A percentile compares a stretch with the other conserved stretches of the same genome.
Conservation (phyloP, 2,113 vertebrate species). For the Zosterops japonicus region DNA sequence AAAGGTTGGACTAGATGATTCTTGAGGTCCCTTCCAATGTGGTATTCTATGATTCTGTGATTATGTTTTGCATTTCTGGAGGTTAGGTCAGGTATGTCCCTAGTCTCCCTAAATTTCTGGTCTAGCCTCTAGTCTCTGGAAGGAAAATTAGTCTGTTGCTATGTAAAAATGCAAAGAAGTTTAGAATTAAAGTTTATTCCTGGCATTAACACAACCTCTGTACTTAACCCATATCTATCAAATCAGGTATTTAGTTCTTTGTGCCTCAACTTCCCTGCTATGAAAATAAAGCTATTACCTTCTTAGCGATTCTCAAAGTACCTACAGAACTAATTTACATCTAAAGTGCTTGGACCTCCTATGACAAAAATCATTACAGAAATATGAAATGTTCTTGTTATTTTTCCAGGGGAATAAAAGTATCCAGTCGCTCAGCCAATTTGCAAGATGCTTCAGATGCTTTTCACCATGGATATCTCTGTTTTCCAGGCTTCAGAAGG, state of each 20-base stretch:
- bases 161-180: neutral
- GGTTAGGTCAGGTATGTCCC: neutral
- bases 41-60: neutral
- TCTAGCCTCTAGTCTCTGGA: neutral
- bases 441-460: neutral
- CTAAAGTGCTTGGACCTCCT: neutral
- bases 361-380: neutral
- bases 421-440: neutral
- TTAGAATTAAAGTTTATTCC: neutral
- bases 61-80: neutral
- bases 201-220: neutral
- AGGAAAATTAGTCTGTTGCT: neutral
- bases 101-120: neutral
- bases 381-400: conserved; percentile 31
- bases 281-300: neutral
- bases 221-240: neutral
- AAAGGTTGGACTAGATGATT: neutral
- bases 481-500: conserved; percentile 33
- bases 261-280: neutral
- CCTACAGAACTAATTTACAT: neutral
- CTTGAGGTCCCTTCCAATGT: neutral
- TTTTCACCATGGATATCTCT: conserved; percentile 45
- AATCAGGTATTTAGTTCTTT: neutral
- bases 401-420: conserved; percentile 25
- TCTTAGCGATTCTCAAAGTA: neutral